Conservation (phyloP, 1,140 invertebrate species). For the Drosophila cardini region DNA sequence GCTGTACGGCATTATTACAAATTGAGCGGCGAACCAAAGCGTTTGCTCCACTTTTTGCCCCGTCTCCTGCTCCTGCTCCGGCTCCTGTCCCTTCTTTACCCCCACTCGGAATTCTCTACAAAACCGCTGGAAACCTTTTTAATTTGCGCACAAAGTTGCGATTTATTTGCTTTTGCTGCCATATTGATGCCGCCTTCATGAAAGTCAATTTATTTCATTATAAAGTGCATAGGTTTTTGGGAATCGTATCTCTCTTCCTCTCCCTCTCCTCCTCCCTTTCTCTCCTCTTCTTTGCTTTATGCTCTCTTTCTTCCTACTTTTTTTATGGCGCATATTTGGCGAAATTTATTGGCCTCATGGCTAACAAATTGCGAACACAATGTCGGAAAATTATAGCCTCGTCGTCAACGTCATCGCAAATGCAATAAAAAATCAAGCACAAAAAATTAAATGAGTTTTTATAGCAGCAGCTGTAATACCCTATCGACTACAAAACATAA, state of each 20-base stretch:
- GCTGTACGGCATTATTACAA: conserved; percentile 53
- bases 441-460: conserved; percentile 2
- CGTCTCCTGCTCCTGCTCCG: neutral
- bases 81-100: no score
- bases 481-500: neutral
- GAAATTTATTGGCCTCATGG: conserved; percentile 74
- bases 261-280: conserved; percentile 9
- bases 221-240: conserved; percentile 67
- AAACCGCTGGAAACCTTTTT: conserved; percentile 51
- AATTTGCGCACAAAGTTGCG: conserved; percentile 65
- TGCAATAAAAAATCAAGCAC: conserved; percentile 59
- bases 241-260: conserved; percentile 4
- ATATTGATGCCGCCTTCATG: conserved; percentile 61
- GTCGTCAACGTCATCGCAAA: conserved; percentile 32
- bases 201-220: conserved; percentile 82
- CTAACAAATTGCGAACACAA: conserved; percentile 80
- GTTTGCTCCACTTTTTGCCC: conserved; percentile 15
- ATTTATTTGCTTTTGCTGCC: conserved; percentile 62
- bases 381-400: conserved; percentile 70
- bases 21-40: conserved; percentile 47
- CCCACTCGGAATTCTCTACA: neutral
- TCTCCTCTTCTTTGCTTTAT: conserved; percentile 11
- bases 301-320: conserved; percentile 12
- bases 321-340: conserved; percentile 75
- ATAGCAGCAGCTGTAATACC: conserved; percentile 4